Base-by-base conservation (phyloP, 2,113 vertebrate genomes). In the Hucho hucho region DNA sequence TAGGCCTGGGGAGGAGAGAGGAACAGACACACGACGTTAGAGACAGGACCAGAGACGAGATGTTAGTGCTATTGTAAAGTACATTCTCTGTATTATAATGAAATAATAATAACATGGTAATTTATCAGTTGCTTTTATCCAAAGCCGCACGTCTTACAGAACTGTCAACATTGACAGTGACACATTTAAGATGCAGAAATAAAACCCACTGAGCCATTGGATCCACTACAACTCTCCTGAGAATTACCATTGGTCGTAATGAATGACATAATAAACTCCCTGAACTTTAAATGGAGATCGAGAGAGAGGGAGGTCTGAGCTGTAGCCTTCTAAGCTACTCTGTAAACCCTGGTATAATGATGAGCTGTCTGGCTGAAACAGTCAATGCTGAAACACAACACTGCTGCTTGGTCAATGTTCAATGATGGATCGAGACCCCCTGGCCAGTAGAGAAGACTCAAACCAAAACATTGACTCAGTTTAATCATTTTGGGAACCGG, bases 1-100 rank as follows among this genome's bases (percentile, higher is more conserved):
- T 99, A 98, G 24, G 98, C 97, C 97, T 99, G 78, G 14, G 68
- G 73, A 73, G 70, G 68, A 74, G 28, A 61, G 58, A n/a, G 16
- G 37, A 43, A 11, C 37, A 43, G 9, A 43, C 13, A 0, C 49
- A 0, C 37, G 3, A 43, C 24, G 13, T 13, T 13, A 29, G 4
- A 64, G n/a, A 69, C 14, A 64, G 64, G 6, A 18, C 26, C 16
- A 64, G 72, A 6, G 16, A 13, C 20, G 0, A 6, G 28, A 7
- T 22, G 67, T 43, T 16, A 28, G 6, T 20, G 14, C 67, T 12
- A 18, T 14, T 14, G 28, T 22, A 67, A 14, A 67, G 25, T 53
- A 53, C 14, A 3, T 53, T 53, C 13, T 53, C 47, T 53, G 12
- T 12, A 53, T 53, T 53, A 14, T 2, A 53, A 53, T 16, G 18